These are phyloP conservation scores for Poeciliopsis paucimaculata DNA, from an alignment of 2,797 vertebrate genomes.

Conservation along the genomic window DNA sequence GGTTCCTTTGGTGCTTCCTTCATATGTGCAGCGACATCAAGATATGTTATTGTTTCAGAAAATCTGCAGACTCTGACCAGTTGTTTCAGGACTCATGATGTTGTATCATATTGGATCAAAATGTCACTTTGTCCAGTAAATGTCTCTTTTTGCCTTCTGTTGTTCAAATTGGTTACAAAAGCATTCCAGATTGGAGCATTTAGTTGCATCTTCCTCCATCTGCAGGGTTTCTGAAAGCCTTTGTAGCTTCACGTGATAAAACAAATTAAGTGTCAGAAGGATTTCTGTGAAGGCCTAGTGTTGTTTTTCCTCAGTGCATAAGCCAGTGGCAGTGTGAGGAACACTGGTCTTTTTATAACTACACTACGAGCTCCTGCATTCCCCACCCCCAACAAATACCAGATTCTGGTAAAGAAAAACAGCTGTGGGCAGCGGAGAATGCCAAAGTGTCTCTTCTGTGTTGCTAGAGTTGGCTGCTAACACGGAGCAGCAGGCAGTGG, in stretches of 20 bases:
- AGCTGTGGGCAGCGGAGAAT: slow-evolving; percentile 35
- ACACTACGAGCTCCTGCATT: slow-evolving; percentile 19
- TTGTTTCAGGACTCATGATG: not conserved
- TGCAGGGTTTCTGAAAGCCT: not conserved
- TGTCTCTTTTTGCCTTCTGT: not conserved
- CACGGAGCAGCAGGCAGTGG: slow-evolving; percentile 19
- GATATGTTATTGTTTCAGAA: not conserved
- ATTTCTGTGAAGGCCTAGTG: slow-evolving; percentile 3
- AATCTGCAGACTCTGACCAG: not conserved
- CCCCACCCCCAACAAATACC: slow-evolving; percentile 5
- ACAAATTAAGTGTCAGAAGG: not conserved
- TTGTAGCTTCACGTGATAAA: not conserved
- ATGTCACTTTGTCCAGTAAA: not conserved
- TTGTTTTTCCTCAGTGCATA: slow-evolving; percentile 6
- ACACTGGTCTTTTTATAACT: slow-evolving; percentile 23
- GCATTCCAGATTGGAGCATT: not conserved
- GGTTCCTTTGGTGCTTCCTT: not conserved
- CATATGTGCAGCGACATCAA: not conserved
- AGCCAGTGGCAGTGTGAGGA: not conserved
- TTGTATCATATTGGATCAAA: not conserved
- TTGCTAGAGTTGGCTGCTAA: slow-evolving; percentile 28
- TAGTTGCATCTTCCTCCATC: not conserved
- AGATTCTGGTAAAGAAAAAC: slow-evolving; percentile 48
- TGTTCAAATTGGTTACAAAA: not conserved
- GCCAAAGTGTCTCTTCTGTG: slow-evolving; percentile 29